Evolutionary conservation across 2,113 vertebrate genomes (phyloP).

Genomic region (Ellobius talpinus): DNA sequence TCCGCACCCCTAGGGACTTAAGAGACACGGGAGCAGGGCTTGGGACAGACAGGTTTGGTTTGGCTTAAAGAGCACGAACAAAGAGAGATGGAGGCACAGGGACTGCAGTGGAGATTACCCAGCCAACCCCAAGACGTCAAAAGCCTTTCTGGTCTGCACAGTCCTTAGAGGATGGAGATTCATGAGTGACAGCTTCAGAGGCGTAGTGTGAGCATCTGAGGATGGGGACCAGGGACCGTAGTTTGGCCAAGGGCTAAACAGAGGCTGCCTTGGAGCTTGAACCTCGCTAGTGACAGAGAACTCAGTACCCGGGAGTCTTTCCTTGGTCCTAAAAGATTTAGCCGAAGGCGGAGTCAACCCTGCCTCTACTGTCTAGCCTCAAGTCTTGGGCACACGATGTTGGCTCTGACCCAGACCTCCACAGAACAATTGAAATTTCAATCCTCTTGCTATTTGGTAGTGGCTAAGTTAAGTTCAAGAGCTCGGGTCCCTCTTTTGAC

Average conservation of each 20-base stretch:
- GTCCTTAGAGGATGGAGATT: background rate
- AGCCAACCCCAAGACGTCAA: background rate
- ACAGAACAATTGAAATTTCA: background rate
- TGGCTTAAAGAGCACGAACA: background rate
- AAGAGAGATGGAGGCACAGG: background rate
- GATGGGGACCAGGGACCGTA: background rate
- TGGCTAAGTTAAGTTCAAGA: background rate
- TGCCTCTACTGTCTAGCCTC: background rate
- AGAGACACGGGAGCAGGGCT: background rate
- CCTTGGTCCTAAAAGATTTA: background rate
- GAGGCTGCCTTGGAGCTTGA: background rate
- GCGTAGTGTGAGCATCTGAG: background rate
- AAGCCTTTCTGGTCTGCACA: background rate
- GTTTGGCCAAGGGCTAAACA: background rate
- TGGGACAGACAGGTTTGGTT: background rate
- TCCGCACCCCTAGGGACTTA: background rate
- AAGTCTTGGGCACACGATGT: background rate
- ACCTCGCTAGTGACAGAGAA: background rate
- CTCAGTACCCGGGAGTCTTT: background rate
- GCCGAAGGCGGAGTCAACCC: background rate
- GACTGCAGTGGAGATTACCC: background rate
- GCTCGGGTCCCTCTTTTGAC: background rate
- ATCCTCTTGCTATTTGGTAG: background rate
- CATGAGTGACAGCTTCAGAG: background rate
- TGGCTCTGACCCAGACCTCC: constrained; percentile 10